Percentiles rank a stretch among this genome's conserved stretches.
Conservation (phyloP, 2,113 vertebrate genomes). For the Passer domesticus region DNA sequence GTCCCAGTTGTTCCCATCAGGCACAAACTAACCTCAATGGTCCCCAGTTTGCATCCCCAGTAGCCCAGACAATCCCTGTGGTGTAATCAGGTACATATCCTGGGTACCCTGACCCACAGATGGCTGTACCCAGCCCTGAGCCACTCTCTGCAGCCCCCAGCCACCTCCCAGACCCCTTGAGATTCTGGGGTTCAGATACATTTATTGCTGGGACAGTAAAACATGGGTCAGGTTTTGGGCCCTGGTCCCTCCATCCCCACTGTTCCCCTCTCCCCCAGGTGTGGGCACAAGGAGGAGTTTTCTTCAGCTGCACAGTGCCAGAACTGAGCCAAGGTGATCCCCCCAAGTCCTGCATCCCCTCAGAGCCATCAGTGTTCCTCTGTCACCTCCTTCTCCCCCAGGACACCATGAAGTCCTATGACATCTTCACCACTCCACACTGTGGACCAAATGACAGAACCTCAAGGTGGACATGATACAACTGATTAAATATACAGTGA, state of each 20-base stretch:
- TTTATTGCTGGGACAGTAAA: not conserved
- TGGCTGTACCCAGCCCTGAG: rapidly evolving
- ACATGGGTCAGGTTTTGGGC: no score
- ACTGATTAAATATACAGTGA: not conserved
- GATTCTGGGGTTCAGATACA: not conserved
- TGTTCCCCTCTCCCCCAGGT: not conserved
- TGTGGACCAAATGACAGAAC: not conserved
- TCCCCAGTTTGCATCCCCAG: not conserved
- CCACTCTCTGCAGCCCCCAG: not conserved
- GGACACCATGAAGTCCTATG: not conserved
- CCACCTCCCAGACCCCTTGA: not conserved
- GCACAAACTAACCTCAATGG: not conserved
- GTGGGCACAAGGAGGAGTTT: not conserved
- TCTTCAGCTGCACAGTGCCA: not conserved
- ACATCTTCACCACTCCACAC: not conserved
- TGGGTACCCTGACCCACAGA: not conserved
- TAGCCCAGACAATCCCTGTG: not conserved
- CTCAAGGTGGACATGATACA: no score
- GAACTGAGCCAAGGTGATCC: not conserved
- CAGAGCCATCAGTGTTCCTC: not conserved
- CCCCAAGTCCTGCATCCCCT: rapidly evolving
- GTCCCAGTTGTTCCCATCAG: not conserved
- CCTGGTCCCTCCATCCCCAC: not conserved
- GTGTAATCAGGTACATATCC: not conserved
- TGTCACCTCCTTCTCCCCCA: not conserved